phyloP scores from a whole-genome alignment of 23 tunicate species.

The Diplosoma virens region DNA sequence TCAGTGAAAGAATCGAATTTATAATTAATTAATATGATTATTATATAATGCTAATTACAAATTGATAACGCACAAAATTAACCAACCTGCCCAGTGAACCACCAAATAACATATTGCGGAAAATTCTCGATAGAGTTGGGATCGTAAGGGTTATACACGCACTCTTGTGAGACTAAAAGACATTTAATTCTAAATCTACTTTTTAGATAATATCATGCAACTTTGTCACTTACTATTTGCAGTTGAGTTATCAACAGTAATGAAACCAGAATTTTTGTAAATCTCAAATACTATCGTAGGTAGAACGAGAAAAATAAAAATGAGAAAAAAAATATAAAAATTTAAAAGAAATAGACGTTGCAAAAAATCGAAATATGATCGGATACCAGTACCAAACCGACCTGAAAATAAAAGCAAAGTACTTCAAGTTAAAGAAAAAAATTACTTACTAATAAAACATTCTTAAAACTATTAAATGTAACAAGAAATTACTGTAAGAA shows the following conservation, averaged over 20 bases:
- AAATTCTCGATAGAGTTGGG: constrained; percentile 47
- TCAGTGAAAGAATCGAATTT: too few species aligned
- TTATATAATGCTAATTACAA: too few species aligned
- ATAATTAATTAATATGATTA: too few species aligned
- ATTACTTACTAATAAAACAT: background rate
- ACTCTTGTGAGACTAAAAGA: constrained; percentile 47
- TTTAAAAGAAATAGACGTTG: constrained; percentile 78
- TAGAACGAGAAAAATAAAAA: constrained; percentile 67
- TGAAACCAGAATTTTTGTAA: background rate
- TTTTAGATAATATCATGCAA: background rate
- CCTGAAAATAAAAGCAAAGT: constrained; percentile 58
- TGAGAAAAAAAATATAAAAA: constrained; percentile 63
- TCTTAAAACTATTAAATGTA: too few species aligned
- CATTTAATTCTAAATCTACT: background rate
- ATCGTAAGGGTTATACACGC: constrained; percentile 80
- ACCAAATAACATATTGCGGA: constrained; percentile 89
- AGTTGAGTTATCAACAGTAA: background rate
- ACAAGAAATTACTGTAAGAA: too few species aligned
- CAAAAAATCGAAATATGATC: constrained; percentile 83
- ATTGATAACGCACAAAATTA: too few species aligned
- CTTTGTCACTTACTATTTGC: background rate
- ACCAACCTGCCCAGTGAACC: constrained; percentile 95
- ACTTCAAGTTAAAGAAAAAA: background rate
- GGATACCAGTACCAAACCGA: constrained; percentile 81
- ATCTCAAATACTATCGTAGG: constrained; percentile 74